Evolutionary conservation across 1,140 invertebrate genomes (phyloP).

Genomic region (Pseudomyrmex dendroicus): DNA sequence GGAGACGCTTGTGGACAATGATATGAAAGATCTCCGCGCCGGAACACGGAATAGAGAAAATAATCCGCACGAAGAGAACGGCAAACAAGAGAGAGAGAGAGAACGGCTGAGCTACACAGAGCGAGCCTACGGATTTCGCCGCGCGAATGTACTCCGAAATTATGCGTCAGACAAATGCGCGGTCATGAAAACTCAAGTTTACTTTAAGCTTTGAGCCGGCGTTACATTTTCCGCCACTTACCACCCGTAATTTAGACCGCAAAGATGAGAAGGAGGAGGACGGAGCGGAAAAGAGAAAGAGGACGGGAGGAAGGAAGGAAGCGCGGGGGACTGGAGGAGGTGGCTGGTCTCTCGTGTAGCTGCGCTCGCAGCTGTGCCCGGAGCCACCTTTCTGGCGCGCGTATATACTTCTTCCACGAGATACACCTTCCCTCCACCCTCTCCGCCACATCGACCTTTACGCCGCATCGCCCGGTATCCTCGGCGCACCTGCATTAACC

Average conservation of each 20-base stretch:
- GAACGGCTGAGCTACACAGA: slow-evolving; percentile 46
- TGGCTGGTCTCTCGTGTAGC: not conserved
- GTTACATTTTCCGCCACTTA: slow-evolving; percentile 64
- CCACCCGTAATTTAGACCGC: slow-evolving; percentile 65
- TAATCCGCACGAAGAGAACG: slow-evolving; percentile 2
- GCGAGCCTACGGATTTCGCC: slow-evolving; percentile 67
- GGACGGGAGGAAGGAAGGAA: not conserved
- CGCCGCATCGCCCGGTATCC: slow-evolving; percentile 25
- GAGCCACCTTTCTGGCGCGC: slow-evolving; percentile 43
- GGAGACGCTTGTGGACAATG: slow-evolving; percentile 36
- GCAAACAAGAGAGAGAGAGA: slow-evolving; percentile 21
- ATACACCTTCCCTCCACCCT: slow-evolving; percentile 21
- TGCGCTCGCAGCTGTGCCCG: slow-evolving; percentile 27
- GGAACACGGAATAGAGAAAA: slow-evolving; percentile 1
- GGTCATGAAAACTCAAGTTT: slow-evolving; percentile 79
- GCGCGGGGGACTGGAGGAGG: not conserved
- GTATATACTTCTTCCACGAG: slow-evolving; percentile 38
- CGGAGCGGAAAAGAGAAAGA: too few relatives aligned
- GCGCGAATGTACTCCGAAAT: slow-evolving; percentile 73
- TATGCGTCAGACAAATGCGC: slow-evolving; percentile 78
- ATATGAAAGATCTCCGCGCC: not conserved
- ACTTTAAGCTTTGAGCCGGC: slow-evolving; percentile 71
- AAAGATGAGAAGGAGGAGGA: not conserved
- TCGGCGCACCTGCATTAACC: slow-evolving; percentile 55
- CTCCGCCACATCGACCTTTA: not conserved